Evolutionary conservation across 2,888 invertebrate species (phyloP), one percentile per base, ranked within the genome.

Genomic region (Mythimna albipuncta): DNA sequence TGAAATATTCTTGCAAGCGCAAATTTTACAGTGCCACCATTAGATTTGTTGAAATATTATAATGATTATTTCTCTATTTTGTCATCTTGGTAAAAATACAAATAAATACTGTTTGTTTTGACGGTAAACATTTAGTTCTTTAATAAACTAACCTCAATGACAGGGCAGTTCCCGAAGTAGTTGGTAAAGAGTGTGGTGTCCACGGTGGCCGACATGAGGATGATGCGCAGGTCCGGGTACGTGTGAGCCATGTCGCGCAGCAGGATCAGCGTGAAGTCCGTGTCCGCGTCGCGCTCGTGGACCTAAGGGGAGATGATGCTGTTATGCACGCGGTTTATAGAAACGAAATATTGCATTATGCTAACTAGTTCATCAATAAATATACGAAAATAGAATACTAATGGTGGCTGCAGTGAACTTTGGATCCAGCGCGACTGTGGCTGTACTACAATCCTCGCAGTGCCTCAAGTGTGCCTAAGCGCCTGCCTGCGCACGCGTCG

Each of bases 171-270:
- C 69, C 98, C 98, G 94, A 99, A 99, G 94, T 99, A 99, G 41
- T 98, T 97, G 0, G 98, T 98, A 94, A 99, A 99, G 3, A 99
- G 96, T 0, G 98, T 97, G 0, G 99, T 99, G 88, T 99, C 99
- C 57, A 99, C 99, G 0, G 99, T 99, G 13, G 99, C 99, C 0
- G 99, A 99, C 99, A 99, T 99, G 47, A 99, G 97, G 69, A 99
- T 98, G 11, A 99, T 97, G 52, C 99, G 97, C 38, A 99, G 94
- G 85, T 99, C 99, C 0, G 99, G 99, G 95, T 99, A 99, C 0
- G 98, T 97, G 80, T 98, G 98, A 2, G 99, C 97, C 99, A 99
- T 99, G 92, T 99, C 99, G 9, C 99, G 97, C 5, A 99, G 96
- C 2, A 99, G 97, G 66, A 99, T 99, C 95, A 99, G 97, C 2